Evolutionary conservation across 2,113 vertebrate genomes (phyloP).

Genomic region (Plotosus lineatus): DNA sequence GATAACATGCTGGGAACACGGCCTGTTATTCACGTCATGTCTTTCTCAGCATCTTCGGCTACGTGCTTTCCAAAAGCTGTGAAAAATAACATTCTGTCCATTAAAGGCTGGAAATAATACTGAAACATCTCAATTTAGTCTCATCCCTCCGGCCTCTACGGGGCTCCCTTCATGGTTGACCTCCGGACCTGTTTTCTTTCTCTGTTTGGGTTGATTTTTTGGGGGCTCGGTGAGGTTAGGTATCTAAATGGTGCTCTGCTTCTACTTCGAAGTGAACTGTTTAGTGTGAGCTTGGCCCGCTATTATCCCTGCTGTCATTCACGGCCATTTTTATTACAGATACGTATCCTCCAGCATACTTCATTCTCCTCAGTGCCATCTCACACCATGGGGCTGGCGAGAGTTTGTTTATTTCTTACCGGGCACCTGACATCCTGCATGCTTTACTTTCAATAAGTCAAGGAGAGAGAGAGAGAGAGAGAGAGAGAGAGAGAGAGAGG

Average conservation of each 20-base stretch:
- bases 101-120: constrained; percentile 24
- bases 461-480: constrained; percentile 20
- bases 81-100: constrained; percentile 14
- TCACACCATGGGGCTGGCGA: constrained; percentile 15
- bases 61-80: constrained; percentile 25
- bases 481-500: constrained; percentile 20
- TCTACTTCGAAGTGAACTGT: constrained; percentile 36
- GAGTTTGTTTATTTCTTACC: constrained; percentile 5
- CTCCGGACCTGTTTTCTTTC: not conserved
- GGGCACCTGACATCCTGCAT: constrained; percentile 7
- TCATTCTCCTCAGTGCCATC: constrained; percentile 48
- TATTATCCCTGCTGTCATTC: constrained; percentile 57
- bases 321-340: constrained; percentile 57
- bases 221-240: constrained; percentile 33
- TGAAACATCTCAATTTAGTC: constrained; percentile 35
- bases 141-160: not conserved
- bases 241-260: constrained; percentile 40
- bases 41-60: constrained; percentile 35
- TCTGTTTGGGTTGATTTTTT: not conserved
- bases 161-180: not conserved
- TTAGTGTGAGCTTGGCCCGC: constrained; percentile 48
- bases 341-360: constrained; percentile 54
- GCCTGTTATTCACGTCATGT: constrained; percentile 37
- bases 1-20: constrained; percentile 12
- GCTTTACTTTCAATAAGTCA: constrained; percentile 55